Evolutionary conservation across 2,888 invertebrate species (phyloP), one percentile per base, ranked within the genome.

Genomic region (Leptogaster cylindrica): DNA sequence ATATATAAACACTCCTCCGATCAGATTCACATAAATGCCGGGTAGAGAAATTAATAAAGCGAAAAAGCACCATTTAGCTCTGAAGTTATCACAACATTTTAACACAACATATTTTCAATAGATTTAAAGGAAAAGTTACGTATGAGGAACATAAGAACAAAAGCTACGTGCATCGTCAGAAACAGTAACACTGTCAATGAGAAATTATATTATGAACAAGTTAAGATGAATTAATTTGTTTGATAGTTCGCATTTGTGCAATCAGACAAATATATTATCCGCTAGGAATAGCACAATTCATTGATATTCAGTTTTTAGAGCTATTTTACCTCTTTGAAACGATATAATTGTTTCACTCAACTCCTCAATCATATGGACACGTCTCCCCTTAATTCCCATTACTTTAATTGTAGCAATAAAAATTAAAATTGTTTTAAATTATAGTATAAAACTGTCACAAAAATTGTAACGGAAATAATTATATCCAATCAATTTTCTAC

Each of bases 341-440:
- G 96, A 96, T 86, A 97, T 96, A 83, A 97, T 94, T 81, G 96
- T 96, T 86, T 95, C 95, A 85, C 95, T 95, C 84, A 97, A 89
- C 86, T 96, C 95, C 87, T 97, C 97, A 83, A 97, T 97, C 91
- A 96, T 94, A 87, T 96, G 96, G 83, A 97, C 95, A 83, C 97
- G 88, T 80, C 96, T 89, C 82, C 97, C 97, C 86, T 95, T 95
- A 89, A 96, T 95, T 87, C 96, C 96, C 96, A 96, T 96, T 87
- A 96, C 96, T 96, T 72, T 72, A 71, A 70, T 69, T 66, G 55
- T 64, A 23, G 55, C 36, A 65, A 65, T 48, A 55, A 48, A 55
- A 63, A 51, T 63, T 67, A 51, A 58, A 58, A 7, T 33, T 33
- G 25, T 25, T 66, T 51, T 79, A 77, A 31, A 63, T 16, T 25